Conservation (phyloP, 2,797 vertebrate genomes). For the Myripristis jacobus region DNA sequence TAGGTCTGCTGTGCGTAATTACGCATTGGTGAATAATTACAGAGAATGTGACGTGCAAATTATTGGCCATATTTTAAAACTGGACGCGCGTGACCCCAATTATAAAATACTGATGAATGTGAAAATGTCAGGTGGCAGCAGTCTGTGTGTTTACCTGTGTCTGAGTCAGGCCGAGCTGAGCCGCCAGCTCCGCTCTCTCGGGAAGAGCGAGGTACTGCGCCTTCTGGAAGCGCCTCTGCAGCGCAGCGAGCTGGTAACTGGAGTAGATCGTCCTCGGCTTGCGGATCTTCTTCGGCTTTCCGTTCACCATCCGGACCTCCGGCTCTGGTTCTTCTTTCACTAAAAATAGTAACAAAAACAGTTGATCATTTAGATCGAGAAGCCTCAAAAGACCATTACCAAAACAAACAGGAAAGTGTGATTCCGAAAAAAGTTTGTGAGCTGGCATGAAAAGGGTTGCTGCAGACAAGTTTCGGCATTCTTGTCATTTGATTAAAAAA, state of each 20-base stretch:
- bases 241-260: slow-evolving; percentile 96
- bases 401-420: background rate
- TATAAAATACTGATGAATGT: background rate
- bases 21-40: slow-evolving; percentile 18
- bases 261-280: slow-evolving; percentile 99
- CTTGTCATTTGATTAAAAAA: too few species aligned
- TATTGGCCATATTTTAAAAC: background rate
- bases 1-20: slow-evolving; percentile 45
- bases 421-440: too few species aligned
- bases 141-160: slow-evolving; percentile 86
- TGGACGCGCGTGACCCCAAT: background rate
- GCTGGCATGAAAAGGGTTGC: background rate
- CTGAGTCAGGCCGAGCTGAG: slow-evolving; percentile 96
- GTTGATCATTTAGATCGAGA: background rate
- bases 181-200: slow-evolving; percentile 95
- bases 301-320: slow-evolving; percentile 98
- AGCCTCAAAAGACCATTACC: background rate
- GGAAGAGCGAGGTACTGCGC: slow-evolving; percentile 97
- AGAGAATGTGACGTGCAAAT: background rate
- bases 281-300: slow-evolving; percentile 98
- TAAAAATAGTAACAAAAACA: slow-evolving; percentile 41
- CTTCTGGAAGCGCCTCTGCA: slow-evolving; percentile 98
- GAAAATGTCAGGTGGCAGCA: background rate
- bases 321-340: slow-evolving; percentile 98
- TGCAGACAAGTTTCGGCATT: background rate